Evolutionary conservation across 1,140 invertebrate species (phyloP), one percentile per base, ranked within the genome.

Genomic region (Heliothis virescens): DNA sequence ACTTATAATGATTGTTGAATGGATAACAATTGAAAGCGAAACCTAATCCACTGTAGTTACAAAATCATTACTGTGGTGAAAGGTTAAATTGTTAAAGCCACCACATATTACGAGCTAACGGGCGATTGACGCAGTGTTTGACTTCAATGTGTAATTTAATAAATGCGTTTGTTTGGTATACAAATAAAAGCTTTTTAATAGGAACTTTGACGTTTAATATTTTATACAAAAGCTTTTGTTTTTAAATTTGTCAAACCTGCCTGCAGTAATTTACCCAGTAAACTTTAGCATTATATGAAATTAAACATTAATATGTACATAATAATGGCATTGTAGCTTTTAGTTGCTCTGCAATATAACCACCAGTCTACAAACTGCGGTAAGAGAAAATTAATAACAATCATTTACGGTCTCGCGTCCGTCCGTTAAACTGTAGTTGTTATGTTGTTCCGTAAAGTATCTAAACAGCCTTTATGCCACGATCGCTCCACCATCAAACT

Each of bases 401-500:
- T 67, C 12, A 34, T 67, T 67, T 67, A 16, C 63, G 18, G 3
- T 16, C 10, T 21, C 10, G 16, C 63, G 48, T 18, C 55, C 16
- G 11, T 18, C 16, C 16, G 7, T 16, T 67, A 16, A 16, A 67
- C 16, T 48, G 41, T n/a, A 16, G 63, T 48, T 18, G 63, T 11
- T 16, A 4, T 13, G 11, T 67, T 18, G 16, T 48, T 67, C 15
- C 11, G 41, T 48, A 41, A 67, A 48, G 63, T n/a, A 41, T 67
- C 41, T 67, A 48, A 67, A 67, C 63, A 48, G 16, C 16, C 41
- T 41, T 67, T 71, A 71, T 48, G 18, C 72, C n/a, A 55, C 29
- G 29, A 41, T 34, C 53, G 26, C 16, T 74, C 72, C 55, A 74
- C 53, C 53, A 74, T 60, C 55, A 60, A 74, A 74, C 55, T 74